Base-by-base conservation (phyloP, 2,113 vertebrate species). In the Labeo catla region DNA sequence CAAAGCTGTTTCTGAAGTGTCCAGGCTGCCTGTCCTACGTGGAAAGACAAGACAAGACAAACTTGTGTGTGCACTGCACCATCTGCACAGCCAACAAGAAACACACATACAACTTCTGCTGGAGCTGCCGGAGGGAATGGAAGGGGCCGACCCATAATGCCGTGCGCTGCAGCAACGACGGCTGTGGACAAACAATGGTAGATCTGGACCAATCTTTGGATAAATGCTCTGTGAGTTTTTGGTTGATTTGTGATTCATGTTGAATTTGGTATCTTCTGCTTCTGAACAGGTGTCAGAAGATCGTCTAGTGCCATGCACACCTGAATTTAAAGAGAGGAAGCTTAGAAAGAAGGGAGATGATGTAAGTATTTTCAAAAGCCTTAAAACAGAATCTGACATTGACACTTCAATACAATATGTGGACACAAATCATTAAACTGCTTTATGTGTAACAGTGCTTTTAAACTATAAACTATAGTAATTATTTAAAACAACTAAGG, bases 51-150 rank as follows among this genome's bases (percentile, higher is more conserved):
- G 47, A 91, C 66, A n/a, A 73, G 63, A 73, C 2, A 49, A 91
- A 92, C 52, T 57, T 91, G 73, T 89, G 74, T 87, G 89, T 92
- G 1, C 59, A 11, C 49, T 91, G 89, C 78, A 88, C 76, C 8
- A 68, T 92, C 52, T 92, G 90, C 50, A 78, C 87, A 4, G 86
- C 91, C 0, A 85, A 66, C 7, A 85, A 16, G 70, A 87, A 81
- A 49, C 76, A 68, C n/a, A 8, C 0, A 7, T 89, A 77, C 54
- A 28, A 90, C 19, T 95, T 95, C 81, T 95, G 93, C 82, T 95
- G 94, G 93, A 92, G 93, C 86, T 95, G 94, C 80, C 59, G 12
- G 47, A n/a, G n/a, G n/a, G n/a, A n/a, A n/a, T n/a, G n/a, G n/a
- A n/a, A n/a, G n/a, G n/a, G n/a, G n/a, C n/a, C 28, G 0, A 88